Base-by-base conservation (phyloP, 1,140 invertebrate species). In the Drosophila bocki region DNA sequence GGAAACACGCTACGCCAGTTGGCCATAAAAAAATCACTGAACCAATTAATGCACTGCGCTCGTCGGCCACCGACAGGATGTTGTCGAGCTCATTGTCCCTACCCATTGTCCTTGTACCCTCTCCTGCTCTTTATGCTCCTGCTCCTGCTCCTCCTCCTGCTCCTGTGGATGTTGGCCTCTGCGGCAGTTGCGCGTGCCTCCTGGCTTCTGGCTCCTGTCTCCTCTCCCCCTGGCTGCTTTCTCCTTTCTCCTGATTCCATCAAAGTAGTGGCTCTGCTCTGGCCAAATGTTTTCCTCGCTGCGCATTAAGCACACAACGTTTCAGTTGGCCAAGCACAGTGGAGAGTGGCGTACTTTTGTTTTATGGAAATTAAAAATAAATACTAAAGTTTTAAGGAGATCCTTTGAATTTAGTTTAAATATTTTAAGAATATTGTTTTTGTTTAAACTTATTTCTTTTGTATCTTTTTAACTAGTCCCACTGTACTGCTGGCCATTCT, bases 1-100 rank as follows among this genome's bases (percentile, higher is more conserved):
- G 26, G 62, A 35, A 61, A 42, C 69, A 58, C 37, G 56, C 60
- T 50, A 56, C 53, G 71, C 68, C 78, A 81, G 78, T 90, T 80
- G 70, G 57, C 50, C 54, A 59, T 79, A 69, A 78, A 70, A 71
- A 82, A 91, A 91, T 82, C 82, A 91, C 62, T 91, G 75, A 90
- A 91, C 71, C 82, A 91, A 91, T 90, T 90, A 91, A 90, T 87
- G 69, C 71, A 80, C 51, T 67, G 62, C 85, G 54, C 59, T 53
- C 11, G 19, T 22, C 33, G 51, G 51, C 51, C 70, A 29, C 15
- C 37, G 61, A 50, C 83, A 88, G 84, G 84, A 88, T 85, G 81
- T 88, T 85, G 81, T 88, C 54, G 77, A 71, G 81, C 68, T 84
- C 80, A 80, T 78, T 90, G 78, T 85, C 74, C 78, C 58, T 64